Evolutionary conservation across 2,888 invertebrate genomes (phyloP).

Genomic region (Eristalinus sepulchralis): DNA sequence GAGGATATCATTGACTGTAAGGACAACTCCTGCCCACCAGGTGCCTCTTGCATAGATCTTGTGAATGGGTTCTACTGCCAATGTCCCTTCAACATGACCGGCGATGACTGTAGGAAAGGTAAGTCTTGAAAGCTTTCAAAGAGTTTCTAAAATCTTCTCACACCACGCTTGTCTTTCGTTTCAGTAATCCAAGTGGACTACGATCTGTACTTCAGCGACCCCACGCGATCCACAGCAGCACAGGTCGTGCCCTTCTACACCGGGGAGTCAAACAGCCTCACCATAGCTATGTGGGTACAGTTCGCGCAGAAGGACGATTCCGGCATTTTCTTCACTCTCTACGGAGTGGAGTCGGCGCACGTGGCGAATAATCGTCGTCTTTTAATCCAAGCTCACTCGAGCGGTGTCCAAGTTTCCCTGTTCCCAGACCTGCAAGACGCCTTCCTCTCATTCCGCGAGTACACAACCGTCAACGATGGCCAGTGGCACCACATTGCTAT

Average conservation of each 20-base stretch:
- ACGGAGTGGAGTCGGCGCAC: slow-evolving; percentile 92
- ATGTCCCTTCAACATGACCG: slow-evolving; percentile 98
- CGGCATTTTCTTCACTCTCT: slow-evolving; percentile 96
- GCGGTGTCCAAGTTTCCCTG: slow-evolving; percentile 94
- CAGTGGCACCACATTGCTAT: slow-evolving; percentile 98
- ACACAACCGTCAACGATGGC: slow-evolving; percentile 96
- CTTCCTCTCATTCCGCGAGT: slow-evolving; percentile 94
- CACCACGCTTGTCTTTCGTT: slow-evolving; percentile 75
- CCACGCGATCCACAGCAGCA: slow-evolving; percentile 93
- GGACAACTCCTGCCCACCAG: slow-evolving; percentile 96
- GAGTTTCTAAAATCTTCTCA: background rate
- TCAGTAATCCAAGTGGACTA: slow-evolving; percentile 98
- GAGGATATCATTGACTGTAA: slow-evolving; percentile 95
- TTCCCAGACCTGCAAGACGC: slow-evolving; percentile 94
- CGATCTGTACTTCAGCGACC: slow-evolving; percentile 96
- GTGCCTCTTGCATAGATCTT: slow-evolving; percentile 94
- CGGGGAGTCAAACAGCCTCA: slow-evolving; percentile 88
- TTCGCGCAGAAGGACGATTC: slow-evolving; percentile 95
- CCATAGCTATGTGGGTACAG: slow-evolving; percentile 98
- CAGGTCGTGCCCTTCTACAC: slow-evolving; percentile 95
- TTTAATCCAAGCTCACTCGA: slow-evolving; percentile 95
- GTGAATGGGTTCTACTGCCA: slow-evolving; percentile 96
- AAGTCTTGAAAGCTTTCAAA: slow-evolving; percentile 78
- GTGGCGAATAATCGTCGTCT: slow-evolving; percentile 89
- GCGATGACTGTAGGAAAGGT: slow-evolving; percentile 98